Base-by-base conservation (phyloP, 1,140 invertebrate genomes). In the Stegodyphus dumicola region DNA sequence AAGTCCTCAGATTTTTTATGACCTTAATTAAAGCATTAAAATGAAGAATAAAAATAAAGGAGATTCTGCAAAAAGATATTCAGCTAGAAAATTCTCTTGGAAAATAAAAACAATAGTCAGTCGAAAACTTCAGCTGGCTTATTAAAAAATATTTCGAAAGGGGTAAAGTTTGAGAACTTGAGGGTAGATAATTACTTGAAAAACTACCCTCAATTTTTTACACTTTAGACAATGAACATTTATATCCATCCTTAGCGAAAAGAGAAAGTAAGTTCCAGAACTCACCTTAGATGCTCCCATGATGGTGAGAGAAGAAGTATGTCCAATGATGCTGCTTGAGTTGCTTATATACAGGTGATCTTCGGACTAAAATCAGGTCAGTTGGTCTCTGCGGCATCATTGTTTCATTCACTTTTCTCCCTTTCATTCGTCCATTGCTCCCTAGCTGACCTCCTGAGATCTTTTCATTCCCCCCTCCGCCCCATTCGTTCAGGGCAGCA, bases 241-340 rank as follows among this genome's bases (percentile, higher is more conserved):
- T 3, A 33, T 33, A 33, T 33, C 33, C 33, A 33, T 33, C 33
- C 3, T 33, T 60, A 60, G 56, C 1, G 15, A 15, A 9, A 60
- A 60, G 56, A 60, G 56, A 60, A 60, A 60, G 9, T 60, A 15
- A 10, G 56, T 60, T 60, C 15, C 56, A 10, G 48, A 53, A 60
- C 78, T 81, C 64, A 81, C 78, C 78, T 81, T 81, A 7, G 78
- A 73, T 73, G 48, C 33, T 81, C 78, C 78, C 78, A 81, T 81
- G 78, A 73, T 73, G 78, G 67, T 81, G 66, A 54, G 54, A 76
- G 54, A 48, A 81, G 33, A 7, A 9, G 9, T 18, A 56, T 73
- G 56, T 64, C 66, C 54, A 11, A 9, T 6, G 11, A 15, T 5
- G 53, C 11, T 48, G 53, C 18, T 11, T 2, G 78, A 17, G 6